These are phyloP conservation scores for Temnothorax nylanderi DNA, from an alignment of 1,140 invertebrate genomes.

Conservation along the genomic window DNA sequence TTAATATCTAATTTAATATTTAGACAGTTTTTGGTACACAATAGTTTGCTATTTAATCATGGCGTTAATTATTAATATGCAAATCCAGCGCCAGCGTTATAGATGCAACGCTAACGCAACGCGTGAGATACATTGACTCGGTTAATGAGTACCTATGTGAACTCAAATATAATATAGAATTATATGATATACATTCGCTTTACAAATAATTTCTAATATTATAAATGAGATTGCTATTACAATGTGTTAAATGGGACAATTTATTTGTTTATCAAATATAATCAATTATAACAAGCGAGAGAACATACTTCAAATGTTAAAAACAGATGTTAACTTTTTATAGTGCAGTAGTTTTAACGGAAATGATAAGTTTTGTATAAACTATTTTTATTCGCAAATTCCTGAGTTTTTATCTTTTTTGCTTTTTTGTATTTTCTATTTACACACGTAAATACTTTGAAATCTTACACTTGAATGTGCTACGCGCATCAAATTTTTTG, in stretches of 20 bases:
- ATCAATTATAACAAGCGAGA: not conserved
- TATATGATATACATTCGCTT: not conserved
- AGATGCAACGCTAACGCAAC: not conserved
- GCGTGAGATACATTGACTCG: not conserved
- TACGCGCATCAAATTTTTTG: conserved; percentile 20
- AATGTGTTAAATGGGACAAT: not conserved
- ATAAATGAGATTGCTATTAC: not conserved
- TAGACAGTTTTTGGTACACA: not conserved
- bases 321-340: not conserved
- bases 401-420: not conserved
- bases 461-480: not conserved
- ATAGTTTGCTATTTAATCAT: conserved; percentile 3
- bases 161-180: not conserved
- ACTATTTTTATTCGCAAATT: not conserved
- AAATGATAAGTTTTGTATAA: not conserved
- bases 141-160: conserved; percentile 18
- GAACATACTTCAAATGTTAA: not conserved
- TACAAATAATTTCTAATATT: conserved; percentile 12
- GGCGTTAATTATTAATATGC: conserved; percentile 20
- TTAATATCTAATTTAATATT: not conserved
- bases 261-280: not conserved
- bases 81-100: not conserved
- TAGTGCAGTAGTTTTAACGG: not conserved
- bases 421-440: not conserved
- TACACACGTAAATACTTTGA: conserved; percentile 18